Evolutionary conservation across 2,888 invertebrate genomes (phyloP).

Genomic region (Zonitis immaculata): DNA sequence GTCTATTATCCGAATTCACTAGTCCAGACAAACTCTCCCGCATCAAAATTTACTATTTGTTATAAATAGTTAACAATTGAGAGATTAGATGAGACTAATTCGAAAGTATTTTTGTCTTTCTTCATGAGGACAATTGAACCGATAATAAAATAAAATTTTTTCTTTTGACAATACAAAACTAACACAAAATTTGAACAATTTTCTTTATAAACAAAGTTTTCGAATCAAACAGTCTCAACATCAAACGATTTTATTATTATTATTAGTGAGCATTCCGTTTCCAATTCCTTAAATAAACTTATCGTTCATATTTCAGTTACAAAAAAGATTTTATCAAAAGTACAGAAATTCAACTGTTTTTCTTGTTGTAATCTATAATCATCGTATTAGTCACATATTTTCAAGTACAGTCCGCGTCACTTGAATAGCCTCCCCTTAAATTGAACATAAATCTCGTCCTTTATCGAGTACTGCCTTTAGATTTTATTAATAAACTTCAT

Average conservation of each 20-base stretch:
- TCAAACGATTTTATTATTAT: not conserved
- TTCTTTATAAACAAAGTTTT: not conserved
- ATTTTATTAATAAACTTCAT: too few species aligned
- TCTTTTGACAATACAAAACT: not conserved
- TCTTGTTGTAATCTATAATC: not conserved
- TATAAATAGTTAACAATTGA: too few species aligned
- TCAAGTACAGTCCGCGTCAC: not conserved
- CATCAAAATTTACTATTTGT: conserved; percentile 25
- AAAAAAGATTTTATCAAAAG: too few species aligned
- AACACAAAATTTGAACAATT: not conserved
- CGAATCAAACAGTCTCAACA: not conserved
- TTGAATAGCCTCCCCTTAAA: too few species aligned
- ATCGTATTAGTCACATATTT: not conserved
- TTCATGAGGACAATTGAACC: not conserved
- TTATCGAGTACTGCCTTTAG: too few species aligned
- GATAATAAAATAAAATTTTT: not conserved
- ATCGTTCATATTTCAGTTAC: not conserved
- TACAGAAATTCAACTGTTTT: not conserved
- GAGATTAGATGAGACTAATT: too few species aligned
- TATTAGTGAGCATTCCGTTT: not conserved
- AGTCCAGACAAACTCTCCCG: conserved; percentile 29
- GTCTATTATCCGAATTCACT: conserved; percentile 22
- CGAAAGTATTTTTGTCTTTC: too few species aligned
- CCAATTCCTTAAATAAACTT: not conserved
- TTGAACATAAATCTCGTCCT: too few species aligned